Conservation (phyloP, 2,797 vertebrate genomes). For the Phoebastria nigripes region DNA sequence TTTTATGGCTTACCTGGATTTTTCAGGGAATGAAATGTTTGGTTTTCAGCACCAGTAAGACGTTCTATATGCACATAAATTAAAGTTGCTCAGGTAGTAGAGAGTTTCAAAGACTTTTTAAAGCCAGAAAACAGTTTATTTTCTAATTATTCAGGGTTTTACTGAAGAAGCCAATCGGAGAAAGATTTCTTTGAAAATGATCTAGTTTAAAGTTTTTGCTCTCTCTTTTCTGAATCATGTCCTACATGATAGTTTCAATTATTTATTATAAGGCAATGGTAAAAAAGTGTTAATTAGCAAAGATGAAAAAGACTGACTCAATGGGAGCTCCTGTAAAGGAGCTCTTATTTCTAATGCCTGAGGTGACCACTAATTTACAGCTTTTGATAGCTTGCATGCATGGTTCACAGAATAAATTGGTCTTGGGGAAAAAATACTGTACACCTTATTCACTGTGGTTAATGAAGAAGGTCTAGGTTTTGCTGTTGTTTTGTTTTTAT, state of each 20-base stretch:
- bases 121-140: slow-evolving; percentile 20
- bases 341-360: slow-evolving; percentile 51
- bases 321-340: slow-evolving; percentile 55
- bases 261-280: slow-evolving; percentile 66
- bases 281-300: slow-evolving; percentile 71
- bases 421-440: slow-evolving; percentile 22
- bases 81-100: background rate
- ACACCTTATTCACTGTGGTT: slow-evolving; percentile 14
- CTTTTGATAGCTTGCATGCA: slow-evolving; percentile 52
- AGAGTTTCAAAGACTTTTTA: slow-evolving; percentile 3
- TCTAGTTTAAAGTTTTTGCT: slow-evolving; percentile 53
- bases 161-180: slow-evolving; percentile 24
- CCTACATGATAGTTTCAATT: slow-evolving; percentile 67
- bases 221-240: slow-evolving; percentile 58
- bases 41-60: background rate
- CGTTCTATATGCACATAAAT: background rate
- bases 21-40: background rate
- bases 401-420: slow-evolving; percentile 38
- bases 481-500: background rate
- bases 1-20: background rate
- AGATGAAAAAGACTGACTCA: slow-evolving; percentile 69
- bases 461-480: background rate
- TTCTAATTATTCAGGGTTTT: background rate
- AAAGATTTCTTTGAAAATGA: slow-evolving; percentile 42
- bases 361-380: slow-evolving; percentile 69